Conservation (phyloP, 2,113 vertebrate genomes). For the Pelodiscus sinensis region DNA sequence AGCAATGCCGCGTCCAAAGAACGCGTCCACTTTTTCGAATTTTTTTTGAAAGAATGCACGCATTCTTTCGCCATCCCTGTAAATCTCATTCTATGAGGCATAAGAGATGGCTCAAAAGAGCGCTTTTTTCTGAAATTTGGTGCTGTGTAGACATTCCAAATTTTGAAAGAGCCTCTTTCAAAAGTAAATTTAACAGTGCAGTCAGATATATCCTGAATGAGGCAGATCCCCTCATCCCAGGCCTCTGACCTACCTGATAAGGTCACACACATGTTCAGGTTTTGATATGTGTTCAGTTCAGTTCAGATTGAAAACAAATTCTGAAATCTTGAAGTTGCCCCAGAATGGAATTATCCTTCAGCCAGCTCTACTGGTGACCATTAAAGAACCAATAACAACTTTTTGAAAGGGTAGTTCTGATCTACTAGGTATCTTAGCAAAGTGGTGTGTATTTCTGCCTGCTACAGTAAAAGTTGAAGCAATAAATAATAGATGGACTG, state of each 20-base stretch:
- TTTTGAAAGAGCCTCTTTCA: too few species aligned
- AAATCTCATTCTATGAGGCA: too few species aligned
- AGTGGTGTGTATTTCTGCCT: neutral
- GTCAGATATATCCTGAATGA: neutral
- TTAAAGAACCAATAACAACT: neutral
- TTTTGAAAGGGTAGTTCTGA: neutral
- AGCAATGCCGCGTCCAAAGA: too few species aligned
- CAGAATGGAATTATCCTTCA: neutral
- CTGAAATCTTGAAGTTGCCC: neutral
- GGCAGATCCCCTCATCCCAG: neutral
- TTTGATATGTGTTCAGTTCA: neutral
- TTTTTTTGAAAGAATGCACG: too few species aligned
- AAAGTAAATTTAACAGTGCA: too few species aligned
- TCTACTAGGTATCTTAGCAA: neutral
- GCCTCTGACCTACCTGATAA: neutral
- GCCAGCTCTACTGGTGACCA: rapidly evolving
- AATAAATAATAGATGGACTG: neutral
- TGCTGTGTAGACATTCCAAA: too few species aligned
- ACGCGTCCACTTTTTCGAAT: too few species aligned
- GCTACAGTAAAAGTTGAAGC: neutral
- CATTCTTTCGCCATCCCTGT: too few species aligned
- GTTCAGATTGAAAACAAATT: neutral
- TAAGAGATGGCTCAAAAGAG: too few species aligned
- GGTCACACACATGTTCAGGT: neutral
- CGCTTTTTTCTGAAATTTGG: too few species aligned